Conservation (phyloP, 2,888 invertebrate species). For the Hirtodrosophila trivittata region DNA sequence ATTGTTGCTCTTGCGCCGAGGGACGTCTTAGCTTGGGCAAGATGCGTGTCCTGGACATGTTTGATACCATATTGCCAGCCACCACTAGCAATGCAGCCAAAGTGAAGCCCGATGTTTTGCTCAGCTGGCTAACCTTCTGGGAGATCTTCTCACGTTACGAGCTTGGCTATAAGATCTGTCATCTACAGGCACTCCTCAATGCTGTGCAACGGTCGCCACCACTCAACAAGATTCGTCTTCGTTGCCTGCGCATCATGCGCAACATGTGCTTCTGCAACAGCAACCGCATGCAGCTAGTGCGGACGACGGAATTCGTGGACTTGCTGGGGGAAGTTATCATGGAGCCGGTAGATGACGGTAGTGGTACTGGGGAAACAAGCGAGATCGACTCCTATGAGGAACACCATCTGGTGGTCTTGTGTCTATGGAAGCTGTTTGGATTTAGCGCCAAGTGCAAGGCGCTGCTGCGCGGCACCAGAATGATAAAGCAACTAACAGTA, state of each 20-base stretch:
- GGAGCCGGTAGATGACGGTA: slow-evolving; percentile 28
- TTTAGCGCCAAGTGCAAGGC: slow-evolving; percentile 80
- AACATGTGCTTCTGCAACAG: slow-evolving; percentile 81
- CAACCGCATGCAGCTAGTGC: slow-evolving; percentile 77
- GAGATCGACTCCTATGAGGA: slow-evolving; percentile 68
- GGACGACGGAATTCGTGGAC: slow-evolving; percentile 66
- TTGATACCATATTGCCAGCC: slow-evolving; percentile 79
- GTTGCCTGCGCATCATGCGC: slow-evolving; percentile 78
- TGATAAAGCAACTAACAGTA: slow-evolving; percentile 66
- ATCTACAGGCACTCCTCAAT: slow-evolving; percentile 72
- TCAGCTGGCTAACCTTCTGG: slow-evolving; percentile 82
- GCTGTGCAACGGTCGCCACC: slow-evolving; percentile 62
- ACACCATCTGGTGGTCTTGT: slow-evolving; percentile 70
- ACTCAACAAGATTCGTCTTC: slow-evolving; percentile 49
- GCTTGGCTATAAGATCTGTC: slow-evolving; percentile 73
- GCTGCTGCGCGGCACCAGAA: slow-evolving; percentile 77
- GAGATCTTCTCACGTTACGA: slow-evolving; percentile 81
- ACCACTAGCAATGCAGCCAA: slow-evolving; percentile 55
- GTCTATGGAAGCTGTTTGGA: slow-evolving; percentile 81
- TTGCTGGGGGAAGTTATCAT: slow-evolving; percentile 65
- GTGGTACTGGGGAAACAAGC: neutral
- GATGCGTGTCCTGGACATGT: slow-evolving; percentile 77
- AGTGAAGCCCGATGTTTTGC: slow-evolving; percentile 66
- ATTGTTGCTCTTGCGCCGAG: slow-evolving; percentile 82
- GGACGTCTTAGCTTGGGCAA: slow-evolving; percentile 81